Evolutionary conservation across 1,140 invertebrate species (phyloP).

Genomic region (Drosophila parabipectinata): DNA sequence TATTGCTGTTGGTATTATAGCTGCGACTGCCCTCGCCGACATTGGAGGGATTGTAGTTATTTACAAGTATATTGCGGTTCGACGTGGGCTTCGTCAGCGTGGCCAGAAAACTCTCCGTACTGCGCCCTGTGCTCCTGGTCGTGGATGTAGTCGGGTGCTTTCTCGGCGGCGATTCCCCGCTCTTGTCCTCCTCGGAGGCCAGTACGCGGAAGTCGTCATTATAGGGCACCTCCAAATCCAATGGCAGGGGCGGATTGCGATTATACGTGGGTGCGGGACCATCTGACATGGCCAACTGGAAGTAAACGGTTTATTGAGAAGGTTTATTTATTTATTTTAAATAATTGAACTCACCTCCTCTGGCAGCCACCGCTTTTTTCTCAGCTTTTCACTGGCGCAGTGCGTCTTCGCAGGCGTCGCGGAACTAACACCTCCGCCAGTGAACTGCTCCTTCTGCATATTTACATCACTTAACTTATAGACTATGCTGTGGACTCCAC

Average conservation of each 20-base stretch:
- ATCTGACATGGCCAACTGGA: constrained; percentile 77
- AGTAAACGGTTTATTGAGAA: constrained; percentile 28
- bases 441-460: constrained; percentile 81
- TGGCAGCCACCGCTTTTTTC: constrained; percentile 84
- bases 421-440: constrained; percentile 48
- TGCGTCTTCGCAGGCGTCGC: constrained; percentile 60
- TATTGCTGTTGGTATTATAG: constrained; percentile 48
- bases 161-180: constrained; percentile 41
- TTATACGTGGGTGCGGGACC: constrained; percentile 84
- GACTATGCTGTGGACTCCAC: constrained; percentile 90
- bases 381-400: constrained; percentile 79
- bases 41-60: constrained; percentile 83
- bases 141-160: constrained; percentile 46
- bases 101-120: constrained; percentile 69
- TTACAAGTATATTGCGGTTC: constrained; percentile 83
- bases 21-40: constrained; percentile 68
- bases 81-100: constrained; percentile 71
- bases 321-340: not conserved
- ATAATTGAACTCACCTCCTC: constrained; percentile 73
- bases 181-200: constrained; percentile 66
- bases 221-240: constrained; percentile 87
- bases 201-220: constrained; percentile 86
- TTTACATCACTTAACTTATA: constrained; percentile 92
- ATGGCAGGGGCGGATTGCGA: constrained; percentile 86
- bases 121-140: constrained; percentile 59